Evolutionary conservation across 2,888 invertebrate genomes (phyloP), one percentile per base, ranked within the genome.

Genomic region (Torymus aiolomorphi): DNA sequence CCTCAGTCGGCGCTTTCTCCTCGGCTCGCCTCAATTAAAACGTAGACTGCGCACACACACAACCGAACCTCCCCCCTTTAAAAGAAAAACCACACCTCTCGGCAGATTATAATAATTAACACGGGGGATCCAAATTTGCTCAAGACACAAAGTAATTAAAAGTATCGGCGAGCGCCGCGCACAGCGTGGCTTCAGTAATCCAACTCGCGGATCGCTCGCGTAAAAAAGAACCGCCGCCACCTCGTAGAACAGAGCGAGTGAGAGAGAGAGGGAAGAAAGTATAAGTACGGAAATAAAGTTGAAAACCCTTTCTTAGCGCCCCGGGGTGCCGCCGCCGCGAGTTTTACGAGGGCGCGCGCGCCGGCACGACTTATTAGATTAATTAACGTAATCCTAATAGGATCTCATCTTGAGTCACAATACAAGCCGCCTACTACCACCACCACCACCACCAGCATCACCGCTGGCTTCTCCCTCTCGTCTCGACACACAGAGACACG

Each of bases 371-470:
- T 86, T 86, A 87, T 87, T 88, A 86, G 86, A 88, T 88, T 88
- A 88, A 88, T 88, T 88, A 88, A 89, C 86, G 86, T 88, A 88
- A 88, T 88, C 87, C 86, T 88, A 88, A 88, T 88, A 83, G 87
- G 85, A 89, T 89, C 88, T 88, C 87, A 88, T 88, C 88, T 88
- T 85, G 86, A 87, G 84, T 84, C 86, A 87, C 88, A 89, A 88
- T 89, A 86, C 86, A 84, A 86, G 82, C 86, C 84, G 84, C 84
- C 86, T 42, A 42, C 42, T 8, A 42, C 42, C 8, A 8, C 31
- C 4, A 31, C 24, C 24, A 24, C 24, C n/a, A n/a, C n/a, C n/a
- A n/a, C n/a, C n/a, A n/a, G n/a, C n/a, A n/a, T n/a, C 8, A 42
- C 42, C 86, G 86, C 87, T 87, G 79, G 73, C 76, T 80, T 67